Evolutionary conservation across 1,140 invertebrate genomes (phyloP), one percentile per base, ranked within the genome.

Genomic region (Aphis gossypii): DNA sequence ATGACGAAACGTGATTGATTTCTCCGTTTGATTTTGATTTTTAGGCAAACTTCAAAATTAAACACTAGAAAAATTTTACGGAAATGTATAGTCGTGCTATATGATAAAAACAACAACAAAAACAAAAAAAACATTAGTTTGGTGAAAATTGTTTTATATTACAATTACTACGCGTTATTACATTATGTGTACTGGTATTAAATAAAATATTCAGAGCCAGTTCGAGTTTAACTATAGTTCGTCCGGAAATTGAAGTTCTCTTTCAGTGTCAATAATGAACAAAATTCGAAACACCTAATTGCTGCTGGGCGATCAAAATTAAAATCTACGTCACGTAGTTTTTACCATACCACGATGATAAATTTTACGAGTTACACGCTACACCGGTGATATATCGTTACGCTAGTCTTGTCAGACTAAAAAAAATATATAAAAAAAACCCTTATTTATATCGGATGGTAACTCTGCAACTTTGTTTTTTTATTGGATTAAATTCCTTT

Each of bases 261-360:
- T n/a, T 68, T 68, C 60, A n/a, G 60, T 68, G 60, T 68, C 60
- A 68, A 68, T 68, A 30, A 68, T 68, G 60, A 68, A 68, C 60
- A 14, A 68, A 60, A 68, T 68, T 68, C 60, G 14, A 68, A 68
- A 68, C 60, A 68, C 60, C 60, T 68, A 68, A 68, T 68, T 68
- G 60, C 60, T 68, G 60, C 4, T 14, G 60, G 60, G 60, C 11
- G 30, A 30, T 30, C 60, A n/a, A 68, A 68, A 68, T 68, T 68
- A 68, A 68, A 68, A 68, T 68, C 60, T 68, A 68, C 60, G 11
- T 68, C 60, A 68, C 60, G 60, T 68, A 68, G 60, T 68, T 68
- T 68, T 68, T 68, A 68, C 60, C 30, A n/a, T n/a, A 68, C 30
- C 9, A 68, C 30, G 30, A 68, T 30, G 56, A 60, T n/a, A 30